Evolutionary conservation across 1,140 invertebrate species (phyloP), one percentile per base, ranked within the genome.

Genomic region (Trinorchestia longiramus): DNA sequence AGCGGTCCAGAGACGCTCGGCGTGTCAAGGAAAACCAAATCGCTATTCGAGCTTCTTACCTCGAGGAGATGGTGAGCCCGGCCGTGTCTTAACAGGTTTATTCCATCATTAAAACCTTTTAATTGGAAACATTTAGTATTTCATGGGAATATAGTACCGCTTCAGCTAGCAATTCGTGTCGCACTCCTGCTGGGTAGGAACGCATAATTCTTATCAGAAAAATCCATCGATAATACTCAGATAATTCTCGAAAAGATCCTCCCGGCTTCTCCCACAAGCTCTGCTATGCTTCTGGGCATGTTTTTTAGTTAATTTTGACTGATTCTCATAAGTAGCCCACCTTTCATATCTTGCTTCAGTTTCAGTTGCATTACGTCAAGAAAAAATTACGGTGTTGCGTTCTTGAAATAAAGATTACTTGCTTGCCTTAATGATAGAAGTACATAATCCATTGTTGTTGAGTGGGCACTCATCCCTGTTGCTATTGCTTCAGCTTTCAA

Each of bases 1-100:
- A 99, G 97, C 98, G 99, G 95, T 99, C 99, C 0, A 98, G 99
- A 87, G 99, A 99, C 97, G 98, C 98, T 0, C 97, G 99, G 95
- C 98, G 99, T 97, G 98, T 98, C 36, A 99, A 99, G 97, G 99
- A 99, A 97, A 98, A 99, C 96, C 98, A 99, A 97, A 98, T 99
- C 41, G 99, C 99, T 0, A 98, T 99, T 57, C 97, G 99, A 95
- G 98, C 99, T 0, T 98, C 98, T 0, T 99, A 98, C 96, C 97
- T 99, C 6, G 99, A 99, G 97, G 98, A 98, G 92, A 98, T 99
- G 97, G 95, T 95, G 28, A 53, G 95, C 62, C n/a, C 0, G 17
- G 6, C 42, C 6, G 42, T 44, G 47, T 19, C 6, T 53, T 53
- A 8, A 53, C 47, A 53, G 19, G 6, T 19, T 53, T 19, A 53